A percentile compares a stretch with the other conserved stretches of the same genome.
Conservation (phyloP, 2,113 vertebrate species). For the Carlito syrichta region DNA sequence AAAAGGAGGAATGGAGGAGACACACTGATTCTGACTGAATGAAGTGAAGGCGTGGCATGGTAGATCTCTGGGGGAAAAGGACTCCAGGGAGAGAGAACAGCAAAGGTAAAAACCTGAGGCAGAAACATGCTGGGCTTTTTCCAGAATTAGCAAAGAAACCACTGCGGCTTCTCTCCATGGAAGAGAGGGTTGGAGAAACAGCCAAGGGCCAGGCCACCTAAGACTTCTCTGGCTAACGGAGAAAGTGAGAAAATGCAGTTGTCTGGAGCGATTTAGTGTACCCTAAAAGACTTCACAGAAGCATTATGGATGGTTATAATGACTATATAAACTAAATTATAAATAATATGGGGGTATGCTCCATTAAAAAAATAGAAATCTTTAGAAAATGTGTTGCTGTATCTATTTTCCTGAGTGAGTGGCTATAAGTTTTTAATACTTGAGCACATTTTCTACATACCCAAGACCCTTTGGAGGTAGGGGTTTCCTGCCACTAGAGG, state of each 20-base stretch:
- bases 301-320: not conserved
- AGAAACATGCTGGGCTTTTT: not conserved
- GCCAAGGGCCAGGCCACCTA: not conserved
- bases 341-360: not conserved
- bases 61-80: not conserved
- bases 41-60: no score
- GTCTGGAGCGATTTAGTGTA: not conserved
- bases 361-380: constrained; percentile 1
- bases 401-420: not conserved
- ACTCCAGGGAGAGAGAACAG: not conserved
- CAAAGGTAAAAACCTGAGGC: not conserved
- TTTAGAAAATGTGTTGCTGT: not conserved
- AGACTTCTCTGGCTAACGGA: not conserved
- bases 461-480: constrained; percentile 78
- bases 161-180: not conserved
- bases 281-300: not conserved
- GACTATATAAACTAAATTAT: not conserved
- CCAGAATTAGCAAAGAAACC: not conserved
- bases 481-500: constrained; percentile 91
- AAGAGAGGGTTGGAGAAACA: not conserved
- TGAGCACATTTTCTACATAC: not conserved
- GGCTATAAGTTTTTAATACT: not conserved
- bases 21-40: not conserved
- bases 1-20: not conserved
- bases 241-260: not conserved